Percentiles rank a stretch among this genome's conserved stretches.
Evolutionary conservation across 2,113 vertebrate species (phyloP).

Genomic region (Mugil cephalus): DNA sequence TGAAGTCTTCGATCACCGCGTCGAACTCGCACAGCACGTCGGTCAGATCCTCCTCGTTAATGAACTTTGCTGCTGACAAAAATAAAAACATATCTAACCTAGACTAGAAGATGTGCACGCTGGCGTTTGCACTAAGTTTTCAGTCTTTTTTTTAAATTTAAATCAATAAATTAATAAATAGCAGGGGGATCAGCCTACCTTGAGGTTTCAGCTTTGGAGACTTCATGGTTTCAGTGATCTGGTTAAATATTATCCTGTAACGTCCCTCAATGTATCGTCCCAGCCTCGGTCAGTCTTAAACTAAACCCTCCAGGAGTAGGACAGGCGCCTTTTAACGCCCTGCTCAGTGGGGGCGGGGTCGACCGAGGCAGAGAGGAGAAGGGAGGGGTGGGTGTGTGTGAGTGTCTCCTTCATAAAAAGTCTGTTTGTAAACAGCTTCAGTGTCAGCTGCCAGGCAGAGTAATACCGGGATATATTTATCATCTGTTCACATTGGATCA

Average conservation of each 20-base stretch:
- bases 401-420: conserved; percentile 39
- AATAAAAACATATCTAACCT: neutral
- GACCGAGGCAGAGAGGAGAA: neutral
- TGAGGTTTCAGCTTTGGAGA: conserved; percentile 79
- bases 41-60: conserved; percentile 81
- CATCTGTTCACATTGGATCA: conserved; percentile 13
- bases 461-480: conserved; percentile 61
- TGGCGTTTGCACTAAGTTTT: too few relatives aligned
- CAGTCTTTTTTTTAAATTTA: too few relatives aligned
- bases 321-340: conserved; percentile 70
- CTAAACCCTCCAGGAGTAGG: neutral
- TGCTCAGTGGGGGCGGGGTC: conserved; percentile 63
- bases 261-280: conserved; percentile 11
- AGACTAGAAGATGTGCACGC: too few relatives aligned
- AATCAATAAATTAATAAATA: too few relatives aligned
- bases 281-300: neutral
- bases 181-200: conserved; percentile 9
- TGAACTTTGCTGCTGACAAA: conserved; percentile 37
- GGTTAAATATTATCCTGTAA: conserved; percentile 25
- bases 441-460: conserved; percentile 43
- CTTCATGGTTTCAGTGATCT: conserved; percentile 76
- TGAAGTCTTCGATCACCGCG: conserved; percentile 93
- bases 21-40: conserved; percentile 94
- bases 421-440: conserved; percentile 78
- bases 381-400: neutral